phyloP scores from a whole-genome alignment of 2,113 vertebrate genomes.

The Saccopteryx bilineata region DNA sequence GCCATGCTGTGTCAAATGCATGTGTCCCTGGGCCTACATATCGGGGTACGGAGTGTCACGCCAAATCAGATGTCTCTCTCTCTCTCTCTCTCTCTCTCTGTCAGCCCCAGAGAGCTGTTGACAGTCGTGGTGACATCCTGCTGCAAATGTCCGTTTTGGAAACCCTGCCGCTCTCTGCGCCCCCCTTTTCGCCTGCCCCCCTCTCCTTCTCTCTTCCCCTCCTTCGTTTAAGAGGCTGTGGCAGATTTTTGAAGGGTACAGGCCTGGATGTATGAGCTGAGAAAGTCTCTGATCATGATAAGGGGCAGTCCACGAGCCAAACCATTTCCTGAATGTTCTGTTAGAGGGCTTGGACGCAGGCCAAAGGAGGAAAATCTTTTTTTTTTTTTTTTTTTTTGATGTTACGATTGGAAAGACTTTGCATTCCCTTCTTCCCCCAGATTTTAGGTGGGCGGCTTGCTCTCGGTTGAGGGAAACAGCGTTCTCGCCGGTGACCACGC shows the following conservation, averaged over 20 bases:
- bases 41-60: not conserved
- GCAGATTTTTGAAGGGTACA: conserved; percentile 15
- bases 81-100: accelerated
- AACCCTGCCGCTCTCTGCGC: not conserved
- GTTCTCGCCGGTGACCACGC: not conserved
- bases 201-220: too few species aligned
- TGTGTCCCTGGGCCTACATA: conserved; percentile 11
- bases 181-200: not conserved
- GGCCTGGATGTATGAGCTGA: conserved; percentile 17
- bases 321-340: not conserved
- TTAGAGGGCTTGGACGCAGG: not conserved
- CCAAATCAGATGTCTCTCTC: not conserved
- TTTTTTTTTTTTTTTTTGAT: not conserved
- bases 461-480: not conserved
- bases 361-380: not conserved
- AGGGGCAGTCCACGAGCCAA: not conserved
- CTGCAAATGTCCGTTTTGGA: not conserved
- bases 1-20: conserved; percentile 42
- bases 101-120: not conserved
- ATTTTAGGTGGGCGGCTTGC: not conserved
- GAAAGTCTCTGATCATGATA: not conserved
- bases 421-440: not conserved
- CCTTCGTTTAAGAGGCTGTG: not conserved
- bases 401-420: conserved; percentile 9
- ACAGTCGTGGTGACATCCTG: not conserved